Evolutionary conservation across 2,797 vertebrate genomes (phyloP), one percentile per base, ranked within the genome.

Genomic region (Dendrocincla tyrannina): DNA sequence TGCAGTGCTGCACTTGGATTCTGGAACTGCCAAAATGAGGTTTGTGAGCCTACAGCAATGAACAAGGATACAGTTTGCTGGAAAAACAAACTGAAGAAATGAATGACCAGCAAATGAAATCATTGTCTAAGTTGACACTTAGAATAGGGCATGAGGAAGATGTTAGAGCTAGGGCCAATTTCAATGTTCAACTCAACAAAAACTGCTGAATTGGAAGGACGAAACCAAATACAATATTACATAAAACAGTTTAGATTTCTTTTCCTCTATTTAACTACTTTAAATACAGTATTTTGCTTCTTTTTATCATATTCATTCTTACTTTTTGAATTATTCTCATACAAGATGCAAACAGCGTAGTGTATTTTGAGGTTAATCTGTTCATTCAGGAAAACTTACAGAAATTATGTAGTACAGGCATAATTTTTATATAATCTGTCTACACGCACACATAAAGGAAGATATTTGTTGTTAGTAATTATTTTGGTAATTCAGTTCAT

Each of bases 401-500:
- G 50, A 72, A 93, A 93, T 85, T 67, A 33, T 10, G 60, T 81
- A 66, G 25, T 41, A 90, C 53, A 73, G 68, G 53, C 13, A 80
- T 69, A 59, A 76, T 96, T 96, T 95, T 80, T 32, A 13, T 95
- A 69, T 93, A 69, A 62, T 94, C 85, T 93, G 25, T 86, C 67
- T 96, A 78, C 30, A 17, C 37, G 70, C 82, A 58, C 33, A 32
- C 70, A 64, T 32, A 70, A 85, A 91, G 46, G 63, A 52, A 93
- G 81, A 42, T 73, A 52, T 18, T 79, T 91, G 78, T 93, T 94
- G 58, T 74, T 95, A 79, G 83, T 93, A 78, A 72, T 88, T 91
- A 88, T 89, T 96, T 96, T 94, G 81, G 67, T 67, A 95, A 91
- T 94, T 93, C 67, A 93, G 37, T 81, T 96, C 22, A 73, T 58